Evolutionary conservation across 1,140 invertebrate species (phyloP).

Genomic region (Bicyclus anynana): DNA sequence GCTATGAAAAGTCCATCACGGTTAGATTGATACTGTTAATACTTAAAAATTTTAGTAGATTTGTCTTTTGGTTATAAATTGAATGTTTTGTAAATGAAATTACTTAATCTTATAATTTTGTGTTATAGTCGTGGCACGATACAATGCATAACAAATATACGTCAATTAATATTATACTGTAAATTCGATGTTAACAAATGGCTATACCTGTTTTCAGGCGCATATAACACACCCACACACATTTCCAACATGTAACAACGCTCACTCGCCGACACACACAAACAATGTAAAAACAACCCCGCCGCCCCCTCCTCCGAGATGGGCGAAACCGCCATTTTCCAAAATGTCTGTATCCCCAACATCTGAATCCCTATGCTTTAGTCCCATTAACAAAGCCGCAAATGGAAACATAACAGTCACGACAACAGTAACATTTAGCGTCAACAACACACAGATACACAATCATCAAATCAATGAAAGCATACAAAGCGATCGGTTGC

Average conservation of each 20-base stretch:
- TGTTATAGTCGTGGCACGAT: not conserved
- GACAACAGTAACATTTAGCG: conserved; percentile 88
- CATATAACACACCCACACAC: conserved; percentile 75
- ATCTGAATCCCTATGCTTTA: conserved; percentile 75
- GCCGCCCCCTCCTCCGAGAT: conserved; percentile 80
- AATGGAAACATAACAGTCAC: conserved; percentile 85
- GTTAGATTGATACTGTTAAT: too few relatives aligned
- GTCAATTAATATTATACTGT: conserved; percentile 5
- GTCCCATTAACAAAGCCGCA: conserved; percentile 69
- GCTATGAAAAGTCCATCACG: not conserved
- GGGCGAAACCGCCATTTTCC: conserved; percentile 80
- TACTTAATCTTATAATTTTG: too few relatives aligned
- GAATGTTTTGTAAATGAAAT: not conserved
- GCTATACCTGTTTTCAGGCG: conserved; percentile 72
- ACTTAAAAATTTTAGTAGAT: too few relatives aligned
- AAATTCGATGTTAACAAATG: conserved; percentile 42
- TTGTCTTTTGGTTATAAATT: too few relatives aligned
- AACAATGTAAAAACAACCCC: conserved; percentile 68
- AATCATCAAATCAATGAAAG: conserved; percentile 70
- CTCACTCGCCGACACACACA: conserved; percentile 61
- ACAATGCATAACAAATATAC: not conserved
- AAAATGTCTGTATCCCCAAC: conserved; percentile 81
- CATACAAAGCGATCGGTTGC: conserved; percentile 64
- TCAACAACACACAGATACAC: conserved; percentile 79
- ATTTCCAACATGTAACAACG: conserved; percentile 61